Conservation (phyloP, 2,888 invertebrate species). For the Leptopilina syphax region DNA sequence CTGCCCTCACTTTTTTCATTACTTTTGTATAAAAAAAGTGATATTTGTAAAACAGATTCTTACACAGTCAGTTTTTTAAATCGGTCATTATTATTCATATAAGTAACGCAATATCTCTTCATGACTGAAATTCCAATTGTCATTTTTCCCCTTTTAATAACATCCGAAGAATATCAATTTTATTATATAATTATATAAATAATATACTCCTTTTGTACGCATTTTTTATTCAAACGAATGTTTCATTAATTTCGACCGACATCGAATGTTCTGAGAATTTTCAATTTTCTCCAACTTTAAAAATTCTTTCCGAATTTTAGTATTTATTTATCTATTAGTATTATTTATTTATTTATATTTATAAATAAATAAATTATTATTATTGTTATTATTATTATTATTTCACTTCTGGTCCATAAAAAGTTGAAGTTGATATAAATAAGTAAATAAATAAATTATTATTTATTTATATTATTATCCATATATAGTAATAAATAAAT, state of each 20-base stretch:
- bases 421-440: too few species aligned
- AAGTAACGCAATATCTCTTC: neutral
- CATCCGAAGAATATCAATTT: slow-evolving; percentile 9
- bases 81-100: neutral
- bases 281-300: neutral
- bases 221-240: slow-evolving; percentile 20
- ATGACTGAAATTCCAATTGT: neutral
- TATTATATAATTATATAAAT: neutral
- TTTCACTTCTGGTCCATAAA: too few species aligned
- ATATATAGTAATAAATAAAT: too few species aligned
- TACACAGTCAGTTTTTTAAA: slow-evolving; percentile 21
- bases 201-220: slow-evolving; percentile 19
- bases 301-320: neutral
- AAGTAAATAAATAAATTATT: too few species aligned
- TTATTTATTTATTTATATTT: too few species aligned
- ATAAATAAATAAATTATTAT: neutral
- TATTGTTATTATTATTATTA: neutral
- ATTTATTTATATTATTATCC: too few species aligned
- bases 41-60: slow-evolving; percentile 15
- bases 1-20: slow-evolving; percentile 2
- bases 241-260: slow-evolving; percentile 7
- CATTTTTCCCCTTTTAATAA: neutral
- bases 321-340: neutral
- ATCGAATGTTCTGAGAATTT: slow-evolving; percentile 2
- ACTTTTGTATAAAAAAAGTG: slow-evolving; percentile 24